Base-by-base conservation (phyloP, 2,113 vertebrate genomes). In the Saguinus midas region DNA sequence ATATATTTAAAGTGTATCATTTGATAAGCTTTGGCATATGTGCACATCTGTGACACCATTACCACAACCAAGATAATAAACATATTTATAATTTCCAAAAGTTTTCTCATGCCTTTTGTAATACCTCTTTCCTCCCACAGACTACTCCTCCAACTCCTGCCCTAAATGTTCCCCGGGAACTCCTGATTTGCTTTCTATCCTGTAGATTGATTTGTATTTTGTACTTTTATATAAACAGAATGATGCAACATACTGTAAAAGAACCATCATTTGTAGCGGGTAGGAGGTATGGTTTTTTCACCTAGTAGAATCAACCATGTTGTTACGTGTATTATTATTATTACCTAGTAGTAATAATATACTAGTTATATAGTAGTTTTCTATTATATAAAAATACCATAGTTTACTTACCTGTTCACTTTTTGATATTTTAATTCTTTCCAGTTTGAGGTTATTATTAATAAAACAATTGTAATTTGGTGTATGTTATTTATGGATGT, bases 91-190 rank as follows among this genome's bases (percentile, higher is more conserved):
- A 57, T 52, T 18, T 4, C 2, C 18, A 0, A 81, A 64, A 75
- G 35, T 81, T 93, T 80, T 20, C 45, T 87, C 14, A 6, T 57
- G 37, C 1, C 9, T 8, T 75, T 68, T 32, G 18, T 27, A 80
- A 58, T 89, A 9, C 27, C 13, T 27, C 40, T 8, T 3, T 4
- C 8, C 11, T 50, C 66, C 32, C 4, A 18, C 29, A 14, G 16
- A 2, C n/a, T 52, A 16, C 4, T 80, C 1, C 13, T 52, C 14
- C 17, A 66, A 3, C 1, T n/a, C 8, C 48, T 52, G 8, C 8
- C 17, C 3, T 55, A 17, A 50, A 70, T n/a, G 17, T 73, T 37
- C 16, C 20, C 40, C 57, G 8, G 20, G 37, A 68, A 40, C 55
- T 75, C 32, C 43, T 75, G 32, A 37, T 86, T 9, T 57, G 21